Evolutionary conservation across 1,140 invertebrate species (phyloP).

Genomic region (Semibalanus balanoides): DNA sequence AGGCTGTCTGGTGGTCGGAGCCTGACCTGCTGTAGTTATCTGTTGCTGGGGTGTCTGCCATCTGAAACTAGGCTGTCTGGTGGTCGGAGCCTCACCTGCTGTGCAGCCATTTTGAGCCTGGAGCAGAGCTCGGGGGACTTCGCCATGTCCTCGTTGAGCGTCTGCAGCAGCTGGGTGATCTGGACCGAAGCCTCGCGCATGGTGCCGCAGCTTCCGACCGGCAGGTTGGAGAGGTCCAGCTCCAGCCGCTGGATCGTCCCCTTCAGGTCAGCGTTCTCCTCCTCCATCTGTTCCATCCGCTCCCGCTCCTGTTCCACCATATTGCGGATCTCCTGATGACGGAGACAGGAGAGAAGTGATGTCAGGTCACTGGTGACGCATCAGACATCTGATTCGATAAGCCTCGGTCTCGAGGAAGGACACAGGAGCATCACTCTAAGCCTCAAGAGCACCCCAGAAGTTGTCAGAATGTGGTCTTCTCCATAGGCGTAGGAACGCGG

Average conservation of each 20-base stretch:
- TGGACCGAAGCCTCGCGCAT: not conserved
- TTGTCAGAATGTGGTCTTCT: too few species aligned
- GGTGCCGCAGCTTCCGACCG: not conserved
- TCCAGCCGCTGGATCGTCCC: not conserved
- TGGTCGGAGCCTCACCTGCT: not conserved
- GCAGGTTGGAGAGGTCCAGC: not conserved
- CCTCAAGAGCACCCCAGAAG: too few species aligned
- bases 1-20: too few species aligned
- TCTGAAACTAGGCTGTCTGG: too few species aligned
- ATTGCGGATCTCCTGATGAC: not conserved
- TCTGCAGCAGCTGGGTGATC: not conserved
- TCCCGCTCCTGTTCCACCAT: not conserved
- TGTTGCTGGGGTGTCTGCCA: too few species aligned
- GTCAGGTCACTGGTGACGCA: too few species aligned
- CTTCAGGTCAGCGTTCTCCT: not conserved
- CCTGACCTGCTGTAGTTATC: too few species aligned
- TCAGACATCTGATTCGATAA: too few species aligned
- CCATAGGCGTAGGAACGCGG: too few species aligned
- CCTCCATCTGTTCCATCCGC: not conserved
- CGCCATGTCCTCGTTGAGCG: not conserved
- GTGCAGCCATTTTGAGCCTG: not conserved
- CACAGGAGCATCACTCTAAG: too few species aligned
- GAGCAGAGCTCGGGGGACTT: not conserved
- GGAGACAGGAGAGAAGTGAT: too few species aligned
- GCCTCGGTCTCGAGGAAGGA: too few species aligned